Base-by-base conservation (phyloP, 2,797 vertebrate genomes). In the Paratrypauchen microcephalus region DNA sequence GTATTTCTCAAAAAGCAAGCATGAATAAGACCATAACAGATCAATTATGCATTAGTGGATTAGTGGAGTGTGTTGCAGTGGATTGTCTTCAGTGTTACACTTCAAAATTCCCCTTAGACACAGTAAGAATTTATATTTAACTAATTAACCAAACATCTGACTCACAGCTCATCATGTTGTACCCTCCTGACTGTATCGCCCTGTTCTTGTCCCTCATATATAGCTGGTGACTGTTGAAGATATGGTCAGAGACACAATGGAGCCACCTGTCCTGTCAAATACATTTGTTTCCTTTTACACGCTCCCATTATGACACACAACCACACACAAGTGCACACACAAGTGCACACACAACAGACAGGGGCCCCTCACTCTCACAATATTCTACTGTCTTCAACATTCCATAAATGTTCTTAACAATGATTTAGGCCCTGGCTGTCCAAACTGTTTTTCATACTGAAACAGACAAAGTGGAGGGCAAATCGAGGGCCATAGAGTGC, bases 231-330 rank as follows among this genome's bases (percentile, higher is more conserved):
- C 69, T 62, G 77, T 52, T 88, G 73, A 83, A 86, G 76, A 78
- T 80, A 87, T 86, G 79, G 62, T 71, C 62, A 62, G 57, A 86
- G 87, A 91, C 86, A 90, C 83, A 91, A 82, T 88, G 82, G 84
- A 89, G 81, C 83, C 88, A 89, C 85, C 87, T 90, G 85, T 83
- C 81, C 77, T 82, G 83, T 87, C 83, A 87, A 70, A 89, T 87
- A 77, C 74, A 79, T 65, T 81, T 79, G 73, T 71, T 73, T 65
- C 55, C 65, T 63, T 56, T 80, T 56, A 71, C 54, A 68, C 21
- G 66, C 41, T 48, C 54, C 59, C 52, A 65, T 57, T 56, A 28
- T 16, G 45, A 66, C 60, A 69, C 64, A 47, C 60, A 80, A 32
- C 66, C 58, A 41, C 57, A 54, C 4, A 74, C 54, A 72, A 41